phyloP scores from a whole-genome alignment of 2,888 invertebrate genomes.

The Perithous albicinctus region DNA sequence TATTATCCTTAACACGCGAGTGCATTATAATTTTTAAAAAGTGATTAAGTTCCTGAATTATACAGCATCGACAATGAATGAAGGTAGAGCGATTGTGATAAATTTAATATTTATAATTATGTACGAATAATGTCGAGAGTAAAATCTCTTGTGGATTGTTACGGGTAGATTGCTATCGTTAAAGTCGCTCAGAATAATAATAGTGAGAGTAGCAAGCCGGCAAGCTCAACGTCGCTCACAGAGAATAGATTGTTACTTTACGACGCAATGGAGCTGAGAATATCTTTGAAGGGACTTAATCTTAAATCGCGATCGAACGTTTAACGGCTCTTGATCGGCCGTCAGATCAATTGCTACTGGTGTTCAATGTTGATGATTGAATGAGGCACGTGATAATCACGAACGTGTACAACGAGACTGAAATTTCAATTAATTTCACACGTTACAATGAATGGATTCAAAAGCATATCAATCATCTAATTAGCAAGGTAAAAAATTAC shows the following conservation, averaged over 20 bases:
- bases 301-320: slow-evolving; percentile 50
- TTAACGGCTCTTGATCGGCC: slow-evolving; percentile 18
- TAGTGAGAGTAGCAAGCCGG: slow-evolving; percentile 12
- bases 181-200: slow-evolving; percentile 34
- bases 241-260: slow-evolving; percentile 58
- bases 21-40: not conserved
- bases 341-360: slow-evolving; percentile 40
- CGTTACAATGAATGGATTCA: not conserved
- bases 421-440: not conserved
- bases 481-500: too few species aligned
- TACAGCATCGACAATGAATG: not conserved
- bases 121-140: slow-evolving; percentile 1
- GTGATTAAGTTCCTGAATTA: not conserved
- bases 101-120: not conserved
- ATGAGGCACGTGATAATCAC: not conserved
- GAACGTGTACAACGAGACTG: not conserved
- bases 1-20: not conserved
- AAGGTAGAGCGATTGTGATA: not conserved
- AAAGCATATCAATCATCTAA: too few species aligned
- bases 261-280: slow-evolving; percentile 25
- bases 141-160: slow-evolving; percentile 4
- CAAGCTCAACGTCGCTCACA: not conserved
- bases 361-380: slow-evolving; percentile 47
- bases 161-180: slow-evolving; percentile 51
- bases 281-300: slow-evolving; percentile 35